Evolutionary conservation across 2,797 vertebrate genomes (phyloP).

Genomic region (Synaphobranchus kaupii): DNA sequence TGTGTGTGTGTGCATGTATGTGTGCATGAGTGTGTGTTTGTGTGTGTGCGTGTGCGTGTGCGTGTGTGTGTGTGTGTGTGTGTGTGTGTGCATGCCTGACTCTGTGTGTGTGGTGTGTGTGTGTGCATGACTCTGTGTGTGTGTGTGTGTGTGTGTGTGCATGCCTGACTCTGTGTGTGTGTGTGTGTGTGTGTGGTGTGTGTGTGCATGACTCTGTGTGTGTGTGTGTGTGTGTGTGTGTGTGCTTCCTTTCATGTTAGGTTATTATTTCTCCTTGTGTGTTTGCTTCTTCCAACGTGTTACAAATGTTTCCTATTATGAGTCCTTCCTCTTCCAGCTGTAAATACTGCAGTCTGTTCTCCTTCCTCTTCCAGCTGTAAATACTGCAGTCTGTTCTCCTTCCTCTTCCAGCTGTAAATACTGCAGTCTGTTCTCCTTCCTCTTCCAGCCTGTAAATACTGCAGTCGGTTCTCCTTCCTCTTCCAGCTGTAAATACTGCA

Average conservation of each 20-base stretch:
- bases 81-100: conserved; percentile 35
- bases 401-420: too few species aligned
- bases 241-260: conserved; percentile 30
- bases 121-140: conserved; percentile 17
- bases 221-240: conserved; percentile 27
- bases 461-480: conserved; percentile 47
- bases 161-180: conserved; percentile 17
- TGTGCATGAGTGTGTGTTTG: neutral
- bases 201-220: neutral
- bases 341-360: conserved; percentile 52
- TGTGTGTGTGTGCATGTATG: neutral
- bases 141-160: conserved; percentile 32
- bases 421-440: conserved; percentile 43
- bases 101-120: conserved; percentile 27
- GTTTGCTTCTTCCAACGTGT: conserved; percentile 43
- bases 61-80: conserved; percentile 18
- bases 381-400: conserved; percentile 42
- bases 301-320: conserved; percentile 57
- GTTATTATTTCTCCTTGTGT: conserved; percentile 36
- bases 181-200: neutral
- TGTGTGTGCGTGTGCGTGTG: neutral
- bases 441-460: conserved; percentile 58
- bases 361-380: too few species aligned
- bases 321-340: conserved; percentile 52
- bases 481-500: conserved; percentile 56